Conservation (phyloP, 2,797 vertebrate species). For the Sebastes vulpes region DNA sequence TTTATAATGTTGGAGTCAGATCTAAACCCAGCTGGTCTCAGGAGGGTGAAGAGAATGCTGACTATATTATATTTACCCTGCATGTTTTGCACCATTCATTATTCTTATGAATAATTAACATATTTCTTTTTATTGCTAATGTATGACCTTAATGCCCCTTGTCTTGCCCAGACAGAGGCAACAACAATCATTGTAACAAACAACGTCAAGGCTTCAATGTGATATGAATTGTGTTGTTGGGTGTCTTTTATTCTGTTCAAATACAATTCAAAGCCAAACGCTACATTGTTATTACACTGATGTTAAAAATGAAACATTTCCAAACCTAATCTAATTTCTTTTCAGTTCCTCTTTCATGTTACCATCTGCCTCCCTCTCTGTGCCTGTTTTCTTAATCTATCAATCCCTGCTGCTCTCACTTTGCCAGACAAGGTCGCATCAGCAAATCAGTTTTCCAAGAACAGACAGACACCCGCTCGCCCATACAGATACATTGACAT, state of each 20-base stretch:
- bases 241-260: background rate
- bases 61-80: background rate
- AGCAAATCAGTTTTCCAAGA: conserved; percentile 53
- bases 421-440: conserved; percentile 45
- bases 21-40: background rate
- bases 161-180: background rate
- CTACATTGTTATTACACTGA: background rate
- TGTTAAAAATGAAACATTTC: background rate
- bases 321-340: conserved; percentile 7
- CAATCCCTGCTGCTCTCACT: conserved; percentile 43
- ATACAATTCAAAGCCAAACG: conserved; percentile 12
- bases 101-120: conserved; percentile 23
- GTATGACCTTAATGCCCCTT: background rate
- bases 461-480: conserved; percentile 3
- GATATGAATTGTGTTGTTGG: background rate
- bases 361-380: background rate
- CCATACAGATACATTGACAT: conserved; percentile 27
- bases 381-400: background rate
- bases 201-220: background rate
- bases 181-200: background rate
- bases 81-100: conserved; percentile 19
- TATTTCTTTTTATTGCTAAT: conserved; percentile 4
- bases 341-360: conserved; percentile 3
- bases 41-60: conserved; percentile 7
- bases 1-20: background rate